These are phyloP conservation scores for Cisticola juncidis DNA, from an alignment of 2,113 vertebrate species.

Conservation along the genomic window DNA sequence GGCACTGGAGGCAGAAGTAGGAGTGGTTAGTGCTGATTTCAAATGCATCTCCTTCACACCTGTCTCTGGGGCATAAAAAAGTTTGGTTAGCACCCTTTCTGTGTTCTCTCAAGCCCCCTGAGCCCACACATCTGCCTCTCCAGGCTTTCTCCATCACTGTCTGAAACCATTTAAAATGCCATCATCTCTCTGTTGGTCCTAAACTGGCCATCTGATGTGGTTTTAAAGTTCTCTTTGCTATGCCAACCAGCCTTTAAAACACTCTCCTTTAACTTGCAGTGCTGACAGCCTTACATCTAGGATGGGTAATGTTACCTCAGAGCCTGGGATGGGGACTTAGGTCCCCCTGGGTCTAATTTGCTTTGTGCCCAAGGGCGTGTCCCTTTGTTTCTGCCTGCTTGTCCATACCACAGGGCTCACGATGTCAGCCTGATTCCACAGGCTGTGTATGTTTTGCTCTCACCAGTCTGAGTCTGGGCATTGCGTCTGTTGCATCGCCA, in stretches of 20 bases:
- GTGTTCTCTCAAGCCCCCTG: background rate
- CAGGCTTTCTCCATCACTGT: background rate
- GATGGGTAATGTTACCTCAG: background rate
- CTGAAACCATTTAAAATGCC: constrained; percentile 35
- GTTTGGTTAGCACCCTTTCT: background rate
- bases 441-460: background rate
- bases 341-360: background rate
- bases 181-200: constrained; percentile 16
- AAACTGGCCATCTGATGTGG: constrained; percentile 10
- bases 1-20: background rate
- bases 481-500: accelerated
- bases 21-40: background rate
- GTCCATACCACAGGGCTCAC: background rate
- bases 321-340: background rate
- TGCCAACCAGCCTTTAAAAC: background rate
- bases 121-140: background rate
- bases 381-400: background rate
- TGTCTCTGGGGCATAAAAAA: background rate
- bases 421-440: background rate
- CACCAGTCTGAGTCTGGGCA: accelerated
- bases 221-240: constrained; percentile 33
- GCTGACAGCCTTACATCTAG: background rate
- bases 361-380: background rate
- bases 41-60: background rate
- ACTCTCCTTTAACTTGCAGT: background rate